Base-by-base conservation (phyloP, 2,113 vertebrate species). In the Piliocolobus tephrosceles region DNA sequence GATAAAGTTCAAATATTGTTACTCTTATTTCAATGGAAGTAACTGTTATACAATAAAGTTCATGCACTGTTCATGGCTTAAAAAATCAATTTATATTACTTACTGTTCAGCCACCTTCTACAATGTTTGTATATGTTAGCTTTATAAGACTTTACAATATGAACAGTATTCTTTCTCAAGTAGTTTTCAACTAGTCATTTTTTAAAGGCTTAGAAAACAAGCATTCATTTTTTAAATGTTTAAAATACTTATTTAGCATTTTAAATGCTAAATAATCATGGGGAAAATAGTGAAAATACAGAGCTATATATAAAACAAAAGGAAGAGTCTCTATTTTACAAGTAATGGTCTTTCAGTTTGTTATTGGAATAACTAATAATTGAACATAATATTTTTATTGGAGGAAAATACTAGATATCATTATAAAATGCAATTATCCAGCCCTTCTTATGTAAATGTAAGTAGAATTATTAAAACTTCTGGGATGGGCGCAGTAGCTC, bases 321-420 rank as follows among this genome's bases (percentile, higher is more conserved):
- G 66, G 6, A 27, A 61, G 50, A 95, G 17, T 47, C 30, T 68
- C n/a, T 83, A 30, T 88, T 88, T 73, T 79, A 79, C 13, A 16
- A 79, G 25, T 80, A 45, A 70, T 30, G 45, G 20, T 47, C 50
- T 70, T 97, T 90, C 50, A 78, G 38, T 68, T 12, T 97, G 12
- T 47, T 55, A 90, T 7, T 75, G 6, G 18, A 92, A 64, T 85
- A 55, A 94, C 52, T 94, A 83, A 72, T 20, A 91, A 94, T 0
- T 86, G 43, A 92, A 92, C 22, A 50, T n/a, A 82, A 50, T 72
- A 82, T 10, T 96, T 96, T 72, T 55, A 91, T 8, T 88, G 58
- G 14, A 88, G 57, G 27, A 70, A 94, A 96, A 93, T 45, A 17
- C 47, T 72, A 73, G 25, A 95, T 79, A 88, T 70, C 57, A 75